phyloP scores from a whole-genome alignment of 2,888 invertebrate species.

The Acrobeloides nanus region DNA sequence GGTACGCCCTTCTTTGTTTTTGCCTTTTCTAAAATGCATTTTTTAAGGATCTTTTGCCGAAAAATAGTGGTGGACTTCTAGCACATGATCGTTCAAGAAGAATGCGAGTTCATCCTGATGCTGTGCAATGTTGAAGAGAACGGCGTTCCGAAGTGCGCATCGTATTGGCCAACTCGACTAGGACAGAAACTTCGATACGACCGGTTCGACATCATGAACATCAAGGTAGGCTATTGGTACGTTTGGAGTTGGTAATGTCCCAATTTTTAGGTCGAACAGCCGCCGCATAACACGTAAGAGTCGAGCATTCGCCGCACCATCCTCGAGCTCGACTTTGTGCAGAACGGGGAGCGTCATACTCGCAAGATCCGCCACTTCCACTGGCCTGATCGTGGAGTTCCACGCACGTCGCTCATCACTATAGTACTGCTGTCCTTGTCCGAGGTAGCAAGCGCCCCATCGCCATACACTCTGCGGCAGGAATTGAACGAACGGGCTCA shows the following conservation, averaged over 20 bases:
- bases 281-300: too few species aligned
- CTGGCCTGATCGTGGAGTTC: slow-evolving; percentile 34
- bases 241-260: too few species aligned
- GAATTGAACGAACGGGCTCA: slow-evolving; percentile 9
- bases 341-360: slow-evolving; percentile 6
- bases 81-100: slow-evolving; percentile 16
- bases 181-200: slow-evolving; percentile 13
- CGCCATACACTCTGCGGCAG: slow-evolving; percentile 39
- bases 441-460: slow-evolving; percentile 33
- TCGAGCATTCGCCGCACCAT: slow-evolving; percentile 9
- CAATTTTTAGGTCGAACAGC: slow-evolving; percentile 10
- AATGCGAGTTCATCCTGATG: slow-evolving; percentile 16
- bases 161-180: slow-evolving; percentile 13
- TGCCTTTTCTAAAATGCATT: background rate
- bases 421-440: slow-evolving; percentile 26
- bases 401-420: slow-evolving; percentile 9
- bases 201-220: slow-evolving; percentile 3
- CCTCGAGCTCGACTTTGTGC: slow-evolving; percentile 17
- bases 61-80: slow-evolving; percentile 20
- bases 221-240: slow-evolving; percentile 26
- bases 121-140: slow-evolving; percentile 19
- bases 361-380: slow-evolving; percentile 31
- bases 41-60: slow-evolving; percentile 3
- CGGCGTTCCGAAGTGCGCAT: slow-evolving; percentile 58
- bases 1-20: background rate